Base-by-base conservation (phyloP, 2,113 vertebrate genomes). In the Austrofundulus limnaeus region DNA sequence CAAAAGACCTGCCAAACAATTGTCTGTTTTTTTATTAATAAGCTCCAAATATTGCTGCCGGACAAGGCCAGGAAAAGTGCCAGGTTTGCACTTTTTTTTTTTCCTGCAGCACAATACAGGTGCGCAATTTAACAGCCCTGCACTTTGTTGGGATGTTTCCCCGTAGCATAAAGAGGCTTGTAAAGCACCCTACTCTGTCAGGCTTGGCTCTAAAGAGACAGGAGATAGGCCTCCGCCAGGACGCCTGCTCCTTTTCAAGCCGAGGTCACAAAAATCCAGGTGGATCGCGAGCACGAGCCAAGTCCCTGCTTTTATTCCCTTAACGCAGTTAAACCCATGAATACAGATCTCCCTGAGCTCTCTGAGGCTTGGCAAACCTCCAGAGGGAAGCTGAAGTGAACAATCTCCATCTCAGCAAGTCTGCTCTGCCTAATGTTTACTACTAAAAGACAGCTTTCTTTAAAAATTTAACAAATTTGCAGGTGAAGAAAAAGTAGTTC, bases 1-100 rank as follows among this genome's bases (percentile, higher is more conserved):
- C 89, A 91, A 86, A 85, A 69, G 77, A 85, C 82, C 82, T 84
- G 87, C 86, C 86, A 91, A 91, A 90, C 85, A 81, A 89, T 88
- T 88, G 90, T 90, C 89, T 85, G 82, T 86, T 87, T 89, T 34
- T 89, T 89, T 85, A 88, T 87, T 80, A 90, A 88, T 86, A 87
- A 84, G 85, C 82, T 77, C 72, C 64, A 72, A 89, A 88, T 80
- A 80, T 84, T 65, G 82, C 86, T 85, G 84, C 85, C 65, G 89
- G 90, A 88, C 90, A 90, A 90, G 86, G 87, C 86, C 87, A 68
- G 62, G 24, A 86, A 75, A 88, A 90, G 73, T 90, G 90, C 88
- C 61, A 31, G 61, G 75, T 61, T 85, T 85, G 89, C 88, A 85
- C 65, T 87, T 88, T 87, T 45, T 13, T 19, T 34, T 14, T 14